Evolutionary conservation across 2,797 vertebrate genomes (phyloP).

Genomic region (Takifugu ocellatus): DNA sequence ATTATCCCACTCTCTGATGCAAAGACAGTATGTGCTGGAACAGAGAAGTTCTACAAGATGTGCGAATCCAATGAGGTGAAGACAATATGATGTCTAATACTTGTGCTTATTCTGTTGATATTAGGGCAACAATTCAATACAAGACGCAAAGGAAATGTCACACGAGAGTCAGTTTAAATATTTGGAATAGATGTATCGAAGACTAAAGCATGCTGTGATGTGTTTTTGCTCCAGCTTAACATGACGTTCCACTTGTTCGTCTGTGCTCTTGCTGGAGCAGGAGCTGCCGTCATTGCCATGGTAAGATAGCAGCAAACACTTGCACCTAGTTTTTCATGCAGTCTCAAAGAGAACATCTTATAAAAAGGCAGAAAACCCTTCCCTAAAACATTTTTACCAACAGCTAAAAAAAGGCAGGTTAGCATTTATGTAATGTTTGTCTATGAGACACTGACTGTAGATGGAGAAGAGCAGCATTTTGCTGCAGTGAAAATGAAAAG

Average conservation of each 20-base stretch:
- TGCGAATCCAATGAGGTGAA: slow-evolving; percentile 92
- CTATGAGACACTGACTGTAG: slow-evolving; percentile 42
- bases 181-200: neutral
- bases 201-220: slow-evolving; percentile 17
- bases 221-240: slow-evolving; percentile 80
- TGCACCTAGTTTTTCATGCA: neutral
- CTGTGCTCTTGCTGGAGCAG: slow-evolving; percentile 94
- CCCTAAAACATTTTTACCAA: too few species aligned
- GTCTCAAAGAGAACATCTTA: too few species aligned
- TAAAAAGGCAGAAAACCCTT: too few species aligned
- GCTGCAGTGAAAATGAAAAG: slow-evolving; percentile 62
- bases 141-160: neutral
- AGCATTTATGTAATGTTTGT: slow-evolving; percentile 2
- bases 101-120: neutral
- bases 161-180: neutral
- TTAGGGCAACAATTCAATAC: neutral
- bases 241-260: slow-evolving; percentile 99
- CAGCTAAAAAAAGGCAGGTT: neutral
- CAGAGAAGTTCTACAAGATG: slow-evolving; percentile 93
- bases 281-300: slow-evolving; percentile 97
- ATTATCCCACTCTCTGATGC: slow-evolving; percentile 90
- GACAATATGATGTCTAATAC: slow-evolving; percentile 5
- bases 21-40: slow-evolving; percentile 87
- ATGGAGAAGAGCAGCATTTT: slow-evolving; percentile 59
- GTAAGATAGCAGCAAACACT: slow-evolving; percentile 70